Percentiles rank a stretch among this genome's conserved stretches.
These are phyloP conservation scores for Drosophila koepferae DNA, from an alignment of 2,888 invertebrate species.

Conservation along the genomic window DNA sequence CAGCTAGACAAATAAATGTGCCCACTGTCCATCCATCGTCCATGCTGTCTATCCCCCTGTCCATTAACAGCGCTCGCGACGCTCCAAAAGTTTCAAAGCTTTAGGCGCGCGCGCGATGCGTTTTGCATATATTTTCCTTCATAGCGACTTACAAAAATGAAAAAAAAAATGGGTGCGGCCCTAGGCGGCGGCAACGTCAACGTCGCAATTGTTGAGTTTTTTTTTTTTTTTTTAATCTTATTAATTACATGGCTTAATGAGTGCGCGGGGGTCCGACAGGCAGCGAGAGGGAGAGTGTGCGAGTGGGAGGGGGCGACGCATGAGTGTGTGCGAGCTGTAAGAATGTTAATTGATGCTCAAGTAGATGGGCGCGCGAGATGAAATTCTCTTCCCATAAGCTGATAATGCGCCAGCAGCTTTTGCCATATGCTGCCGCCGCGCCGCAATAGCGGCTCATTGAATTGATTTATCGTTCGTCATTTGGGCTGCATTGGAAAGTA, in stretches of 20 bases:
- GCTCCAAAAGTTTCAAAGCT: conserved; percentile 62
- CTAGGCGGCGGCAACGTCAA: conserved; percentile 23
- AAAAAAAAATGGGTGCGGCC: conserved; percentile 68
- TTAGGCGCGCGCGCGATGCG: conserved; percentile 72
- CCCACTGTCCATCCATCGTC: conserved; percentile 33
- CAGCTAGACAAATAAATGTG: conserved; percentile 45
- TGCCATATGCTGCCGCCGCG: conserved; percentile 48
- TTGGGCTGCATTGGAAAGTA: conserved; percentile 55
- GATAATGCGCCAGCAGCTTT: conserved; percentile 61
- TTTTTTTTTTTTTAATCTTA: conserved; percentile 75
- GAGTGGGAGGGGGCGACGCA: background rate
- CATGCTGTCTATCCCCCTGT: conserved; percentile 9
- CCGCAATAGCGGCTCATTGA: conserved; percentile 46
- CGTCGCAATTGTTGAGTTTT: conserved; percentile 74
- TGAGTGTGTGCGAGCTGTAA: conserved; percentile 15
- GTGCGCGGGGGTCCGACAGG: conserved; percentile 36
- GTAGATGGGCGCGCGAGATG: conserved; percentile 44
- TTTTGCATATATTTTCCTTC: conserved; percentile 76
- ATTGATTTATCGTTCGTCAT: conserved; percentile 59
- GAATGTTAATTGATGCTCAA: conserved; percentile 74
- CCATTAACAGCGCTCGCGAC: conserved; percentile 37
- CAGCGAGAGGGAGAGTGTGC: background rate
- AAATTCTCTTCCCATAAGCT: conserved; percentile 30
- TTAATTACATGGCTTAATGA: conserved; percentile 77
- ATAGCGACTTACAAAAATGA: conserved; percentile 34